Evolutionary conservation across 2,797 vertebrate species (phyloP), one percentile per base, ranked within the genome.

Genomic region (Oreonectes daqikongensis): DNA sequence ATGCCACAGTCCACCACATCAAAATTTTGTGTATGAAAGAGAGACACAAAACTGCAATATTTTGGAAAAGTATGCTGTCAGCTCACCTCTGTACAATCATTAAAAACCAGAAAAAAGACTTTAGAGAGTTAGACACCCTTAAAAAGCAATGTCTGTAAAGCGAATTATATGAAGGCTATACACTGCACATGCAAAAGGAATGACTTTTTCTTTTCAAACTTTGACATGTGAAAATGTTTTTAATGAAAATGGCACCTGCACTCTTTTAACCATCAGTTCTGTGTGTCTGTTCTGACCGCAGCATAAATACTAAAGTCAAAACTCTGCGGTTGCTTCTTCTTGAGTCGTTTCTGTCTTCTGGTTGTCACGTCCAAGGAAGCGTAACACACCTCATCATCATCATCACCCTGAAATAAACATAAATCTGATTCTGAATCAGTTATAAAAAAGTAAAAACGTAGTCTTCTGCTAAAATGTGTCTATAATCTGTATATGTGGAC

Each of bases 241-340:
- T 15, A 44, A 8, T 50, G 18, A 50, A n/a, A 50, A 50, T 9
- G 18, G n/a, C 48, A 50, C 48, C 48, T 20, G 48, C 2, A 20
- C 10, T 50, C 17, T 63, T 63, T 28, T 18, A 14, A 63, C 14
- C 44, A 20, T 42, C 15, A 71, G 14, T 22, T 22, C 24, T 72
- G 44, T 24, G 44, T 42, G 7, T 55, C 42, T 69, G n/a, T 59
- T 57, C 42, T 76, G 61, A 81, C 53, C 40, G 57, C 59, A 50
- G 76, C 52, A 50, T 81, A 83, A 2, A 28, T 76, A 59, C 64
- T 61, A n/a, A 81, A 75, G 57, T 81, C 60, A 44, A 67, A 60
- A 44, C 20, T 66, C 48, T 60, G 30, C 5, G 18, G 9, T 32
- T 7, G 65, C 10, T 42, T 71, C 35, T 71, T 78, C 38, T 65